Conservation (phyloP, 2,888 invertebrate genomes). For the Macrosoma leucophasiata region DNA sequence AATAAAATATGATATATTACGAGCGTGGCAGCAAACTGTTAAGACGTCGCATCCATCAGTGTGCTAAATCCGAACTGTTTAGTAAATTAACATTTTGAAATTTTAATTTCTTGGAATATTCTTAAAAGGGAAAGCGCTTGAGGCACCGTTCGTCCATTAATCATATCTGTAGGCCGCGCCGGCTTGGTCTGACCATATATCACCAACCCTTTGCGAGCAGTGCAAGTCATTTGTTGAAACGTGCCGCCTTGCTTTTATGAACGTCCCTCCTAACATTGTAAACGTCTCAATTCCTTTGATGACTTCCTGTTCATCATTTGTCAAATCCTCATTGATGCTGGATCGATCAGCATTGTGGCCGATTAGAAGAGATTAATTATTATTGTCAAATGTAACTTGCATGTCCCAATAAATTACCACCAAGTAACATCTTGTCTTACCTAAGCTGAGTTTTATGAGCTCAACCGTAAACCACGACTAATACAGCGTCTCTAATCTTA, state of each 20-base stretch:
- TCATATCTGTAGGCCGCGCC: slow-evolving; percentile 46
- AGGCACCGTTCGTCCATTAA: slow-evolving; percentile 48
- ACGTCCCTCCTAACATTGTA: slow-evolving; percentile 51
- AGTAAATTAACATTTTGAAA: slow-evolving; percentile 44
- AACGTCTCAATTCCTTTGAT: slow-evolving; percentile 64
- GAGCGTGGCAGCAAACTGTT: slow-evolving; percentile 28
- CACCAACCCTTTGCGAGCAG: slow-evolving; percentile 52
- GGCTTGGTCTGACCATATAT: slow-evolving; percentile 43
- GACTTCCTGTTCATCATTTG: slow-evolving; percentile 56
- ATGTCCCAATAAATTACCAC: slow-evolving; percentile 68
- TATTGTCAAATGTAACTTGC: slow-evolving; percentile 44
- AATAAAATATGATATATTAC: slow-evolving; percentile 32
- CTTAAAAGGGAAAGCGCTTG: slow-evolving; percentile 31
- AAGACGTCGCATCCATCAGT: slow-evolving; percentile 35
- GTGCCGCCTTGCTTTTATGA: slow-evolving; percentile 51
- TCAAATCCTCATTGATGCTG: slow-evolving; percentile 39
- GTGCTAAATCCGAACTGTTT: slow-evolving; percentile 33
- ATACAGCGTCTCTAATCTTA: slow-evolving; percentile 54
- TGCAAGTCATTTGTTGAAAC: slow-evolving; percentile 58
- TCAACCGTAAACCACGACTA: slow-evolving; percentile 48
- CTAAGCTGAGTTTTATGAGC: slow-evolving; percentile 51
- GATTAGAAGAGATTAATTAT: slow-evolving; percentile 66
- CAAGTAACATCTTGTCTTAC: slow-evolving; percentile 67
- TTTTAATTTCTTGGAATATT: slow-evolving; percentile 36
- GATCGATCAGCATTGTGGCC: slow-evolving; percentile 45